Percentiles rank a stretch among this genome's conserved stretches.
Evolutionary conservation across 2,797 vertebrate genomes (phyloP).

Genomic region (Coregonus ussuriensis): DNA sequence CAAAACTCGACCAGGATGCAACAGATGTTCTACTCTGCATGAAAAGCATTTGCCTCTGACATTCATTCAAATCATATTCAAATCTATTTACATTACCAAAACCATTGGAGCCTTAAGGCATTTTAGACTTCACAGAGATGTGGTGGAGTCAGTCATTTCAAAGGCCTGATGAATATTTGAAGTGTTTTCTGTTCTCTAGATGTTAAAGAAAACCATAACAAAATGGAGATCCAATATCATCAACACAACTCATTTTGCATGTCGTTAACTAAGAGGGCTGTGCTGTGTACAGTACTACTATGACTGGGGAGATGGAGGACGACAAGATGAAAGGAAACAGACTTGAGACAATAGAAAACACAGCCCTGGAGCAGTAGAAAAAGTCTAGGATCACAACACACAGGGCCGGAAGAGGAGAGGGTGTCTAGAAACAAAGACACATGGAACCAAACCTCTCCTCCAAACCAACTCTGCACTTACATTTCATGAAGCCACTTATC

Average conservation of each 20-base stretch:
- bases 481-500: slow-evolving; percentile 1
- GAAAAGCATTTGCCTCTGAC: slow-evolving; percentile 12
- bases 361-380: no score
- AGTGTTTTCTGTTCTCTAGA: slow-evolving; percentile 16
- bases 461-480: neutral
- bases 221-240: slow-evolving; percentile 26
- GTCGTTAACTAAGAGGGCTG: slow-evolving; percentile 7
- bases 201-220: slow-evolving; percentile 23
- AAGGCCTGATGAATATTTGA: slow-evolving; percentile 24
- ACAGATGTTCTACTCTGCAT: slow-evolving; percentile 3
- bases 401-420: no score
- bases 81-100: slow-evolving; percentile 33
- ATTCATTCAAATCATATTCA: slow-evolving; percentile 36
- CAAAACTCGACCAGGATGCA: neutral
- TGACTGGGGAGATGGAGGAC: no score
- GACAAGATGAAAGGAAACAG: no score
- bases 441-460: neutral
- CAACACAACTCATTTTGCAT: neutral
- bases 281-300: no score
- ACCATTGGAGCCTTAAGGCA: slow-evolving; percentile 6
- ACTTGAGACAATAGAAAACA: no score
- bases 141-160: slow-evolving; percentile 17
- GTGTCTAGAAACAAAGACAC: neutral
- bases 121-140: neutral
- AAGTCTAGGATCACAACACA: neutral